These are phyloP conservation scores for Chaetogeoica ovagalla DNA, from an alignment of 2,888 invertebrate genomes.

Conservation along the genomic window DNA sequence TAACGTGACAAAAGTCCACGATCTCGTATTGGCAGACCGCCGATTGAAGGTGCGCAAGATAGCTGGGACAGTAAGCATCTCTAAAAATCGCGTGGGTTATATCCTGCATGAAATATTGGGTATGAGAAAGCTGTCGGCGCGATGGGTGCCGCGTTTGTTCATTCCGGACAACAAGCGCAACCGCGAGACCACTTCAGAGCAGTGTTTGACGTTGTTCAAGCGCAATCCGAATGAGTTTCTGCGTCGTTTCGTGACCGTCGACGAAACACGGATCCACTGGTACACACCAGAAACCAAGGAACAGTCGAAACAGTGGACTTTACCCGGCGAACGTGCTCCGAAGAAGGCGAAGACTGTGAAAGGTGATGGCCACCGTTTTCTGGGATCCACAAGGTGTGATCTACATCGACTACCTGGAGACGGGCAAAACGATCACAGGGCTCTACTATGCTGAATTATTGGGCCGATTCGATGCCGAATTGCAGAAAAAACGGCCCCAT, in stretches of 20 bases:
- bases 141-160: too few species aligned
- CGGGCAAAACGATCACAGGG: conserved; percentile 31
- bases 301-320: conserved; percentile 56
- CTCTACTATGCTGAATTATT: not conserved
- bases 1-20: conserved; percentile 26
- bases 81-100: too few species aligned
- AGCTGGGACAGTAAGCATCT: too few species aligned
- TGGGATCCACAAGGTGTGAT: conserved; percentile 48
- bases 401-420: conserved; percentile 23
- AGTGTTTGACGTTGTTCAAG: conserved; percentile 17
- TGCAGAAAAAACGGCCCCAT: conserved; percentile 21
- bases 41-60: too few species aligned
- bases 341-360: conserved; percentile 57
- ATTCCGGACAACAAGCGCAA: not conserved
- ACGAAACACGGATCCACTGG: conserved; percentile 36
- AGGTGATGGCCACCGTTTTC: conserved; percentile 56
- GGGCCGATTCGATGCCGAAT: conserved; percentile 19
- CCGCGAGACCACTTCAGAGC: conserved; percentile 40
- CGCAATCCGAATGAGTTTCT: conserved; percentile 56
- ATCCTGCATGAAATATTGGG: too few species aligned
- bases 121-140: too few species aligned
- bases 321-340: conserved; percentile 56
- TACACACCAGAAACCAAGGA: conserved; percentile 57
- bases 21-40: not conserved
- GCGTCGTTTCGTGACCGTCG: conserved; percentile 58